A percentile compares a stretch with the other conserved stretches of the same genome.
These are phyloP conservation scores for Agonum fuliginosum DNA, from an alignment of 2,888 invertebrate species.

Conservation along the genomic window DNA sequence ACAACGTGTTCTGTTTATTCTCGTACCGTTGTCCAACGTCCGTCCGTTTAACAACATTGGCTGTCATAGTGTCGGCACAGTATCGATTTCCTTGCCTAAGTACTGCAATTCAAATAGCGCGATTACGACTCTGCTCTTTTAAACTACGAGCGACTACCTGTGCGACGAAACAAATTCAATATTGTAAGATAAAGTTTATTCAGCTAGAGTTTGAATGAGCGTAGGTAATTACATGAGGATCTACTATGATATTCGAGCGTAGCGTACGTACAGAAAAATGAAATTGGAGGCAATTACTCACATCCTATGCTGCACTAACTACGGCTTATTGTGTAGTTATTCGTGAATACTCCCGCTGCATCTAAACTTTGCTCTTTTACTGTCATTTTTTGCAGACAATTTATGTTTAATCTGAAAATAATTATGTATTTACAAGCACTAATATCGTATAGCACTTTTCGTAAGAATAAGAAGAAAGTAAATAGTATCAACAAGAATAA, in stretches of 20 bases:
- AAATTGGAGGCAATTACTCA: background rate
- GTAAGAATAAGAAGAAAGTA: no score
- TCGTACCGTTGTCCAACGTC: background rate
- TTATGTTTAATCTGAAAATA: background rate
- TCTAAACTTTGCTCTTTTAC: background rate
- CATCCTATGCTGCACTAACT: background rate
- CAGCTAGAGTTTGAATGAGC: background rate
- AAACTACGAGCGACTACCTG: slow-evolving; percentile 11
- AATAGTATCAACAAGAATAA: no score
- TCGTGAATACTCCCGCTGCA: background rate
- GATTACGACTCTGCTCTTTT: slow-evolving; percentile 44
- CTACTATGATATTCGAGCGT: background rate
- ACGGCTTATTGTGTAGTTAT: background rate
- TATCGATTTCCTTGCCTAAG: slow-evolving; percentile 54
- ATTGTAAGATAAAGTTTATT: background rate
- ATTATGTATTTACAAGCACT: background rate
- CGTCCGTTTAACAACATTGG: slow-evolving; percentile 19
- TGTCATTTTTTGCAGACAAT: background rate
- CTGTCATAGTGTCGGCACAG: slow-evolving; percentile 29
- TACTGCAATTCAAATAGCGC: slow-evolving; percentile 50
- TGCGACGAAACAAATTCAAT: background rate
- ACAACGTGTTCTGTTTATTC: background rate
- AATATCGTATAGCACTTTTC: background rate
- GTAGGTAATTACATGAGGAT: background rate
- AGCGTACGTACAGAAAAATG: background rate